phyloP scores from a whole-genome alignment of 2,888 invertebrate genomes.

The Eristalinus sepulchralis region DNA sequence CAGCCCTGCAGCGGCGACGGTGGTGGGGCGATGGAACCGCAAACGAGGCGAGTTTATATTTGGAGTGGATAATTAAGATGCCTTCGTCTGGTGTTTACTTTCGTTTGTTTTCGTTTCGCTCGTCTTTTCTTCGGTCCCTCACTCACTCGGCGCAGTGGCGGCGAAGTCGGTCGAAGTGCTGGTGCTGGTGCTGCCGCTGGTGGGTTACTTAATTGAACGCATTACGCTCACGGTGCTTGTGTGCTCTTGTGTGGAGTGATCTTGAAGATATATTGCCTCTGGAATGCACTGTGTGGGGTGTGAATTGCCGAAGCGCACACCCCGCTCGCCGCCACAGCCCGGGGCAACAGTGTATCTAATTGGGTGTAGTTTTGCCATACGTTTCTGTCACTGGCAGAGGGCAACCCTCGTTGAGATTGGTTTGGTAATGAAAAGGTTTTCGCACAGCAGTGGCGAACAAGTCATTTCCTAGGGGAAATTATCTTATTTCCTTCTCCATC shows the following conservation, averaged over 20 bases:
- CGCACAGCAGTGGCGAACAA: constrained; percentile 24
- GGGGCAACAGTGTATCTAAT: constrained; percentile 48
- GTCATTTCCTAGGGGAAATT: constrained; percentile 66
- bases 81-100: constrained; percentile 46
- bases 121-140: constrained; percentile 24
- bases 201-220: constrained; percentile 32
- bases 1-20: background rate
- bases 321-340: constrained; percentile 28
- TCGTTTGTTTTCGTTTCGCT: constrained; percentile 24
- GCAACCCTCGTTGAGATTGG: constrained; percentile 1
- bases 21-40: constrained; percentile 5
- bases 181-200: no score
- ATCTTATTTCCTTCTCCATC: constrained; percentile 52
- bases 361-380: constrained; percentile 10
- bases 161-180: background rate
- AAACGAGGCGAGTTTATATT: constrained; percentile 51
- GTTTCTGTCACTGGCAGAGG: background rate
- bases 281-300: constrained; percentile 51
- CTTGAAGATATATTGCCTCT: constrained; percentile 28
- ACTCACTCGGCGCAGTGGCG: no score
- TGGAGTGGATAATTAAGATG: constrained; percentile 64
- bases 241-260: constrained; percentile 23
- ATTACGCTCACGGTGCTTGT: background rate
- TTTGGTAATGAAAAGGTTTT: constrained; percentile 21
- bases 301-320: constrained; percentile 53